Percentiles rank a stretch among this genome's conserved stretches.
These are phyloP conservation scores for Spisula solida DNA, from an alignment of 2,888 invertebrate genomes.

Conservation along the genomic window DNA sequence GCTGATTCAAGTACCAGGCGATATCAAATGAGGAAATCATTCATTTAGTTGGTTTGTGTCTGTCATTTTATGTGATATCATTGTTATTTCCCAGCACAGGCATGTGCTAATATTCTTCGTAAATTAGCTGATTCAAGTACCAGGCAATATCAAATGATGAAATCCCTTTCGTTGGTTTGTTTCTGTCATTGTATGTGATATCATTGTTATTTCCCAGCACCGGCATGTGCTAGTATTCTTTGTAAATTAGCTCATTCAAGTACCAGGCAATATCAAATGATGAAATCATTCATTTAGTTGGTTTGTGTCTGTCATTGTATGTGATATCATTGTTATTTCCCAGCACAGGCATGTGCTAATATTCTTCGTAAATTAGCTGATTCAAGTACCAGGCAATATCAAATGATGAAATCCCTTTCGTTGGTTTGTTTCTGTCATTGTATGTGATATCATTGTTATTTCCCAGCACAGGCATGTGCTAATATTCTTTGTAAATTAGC, in stretches of 20 bases:
- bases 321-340: background rate
- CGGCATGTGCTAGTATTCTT: slow-evolving; percentile 48
- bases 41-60: background rate
- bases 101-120: slow-evolving; percentile 35
- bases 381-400: background rate
- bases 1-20: background rate
- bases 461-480: too few species aligned
- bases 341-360: slow-evolving; percentile 55
- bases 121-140: slow-evolving; percentile 45
- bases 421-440: too few species aligned
- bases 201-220: slow-evolving; percentile 31
- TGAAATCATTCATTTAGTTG: background rate
- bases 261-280: background rate
- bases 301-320: background rate
- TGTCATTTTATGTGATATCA: background rate
- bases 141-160: slow-evolving; percentile 32
- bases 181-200: background rate
- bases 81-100: slow-evolving; percentile 35
- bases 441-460: too few species aligned
- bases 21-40: background rate
- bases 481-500: too few species aligned
- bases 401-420: background rate
- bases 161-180: background rate
- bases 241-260: background rate
- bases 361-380: background rate